Conservation (phyloP, 30 jellyfish, hydroid and myxozoan genomes). For the Chrysaora quinquecirrha region DNA sequence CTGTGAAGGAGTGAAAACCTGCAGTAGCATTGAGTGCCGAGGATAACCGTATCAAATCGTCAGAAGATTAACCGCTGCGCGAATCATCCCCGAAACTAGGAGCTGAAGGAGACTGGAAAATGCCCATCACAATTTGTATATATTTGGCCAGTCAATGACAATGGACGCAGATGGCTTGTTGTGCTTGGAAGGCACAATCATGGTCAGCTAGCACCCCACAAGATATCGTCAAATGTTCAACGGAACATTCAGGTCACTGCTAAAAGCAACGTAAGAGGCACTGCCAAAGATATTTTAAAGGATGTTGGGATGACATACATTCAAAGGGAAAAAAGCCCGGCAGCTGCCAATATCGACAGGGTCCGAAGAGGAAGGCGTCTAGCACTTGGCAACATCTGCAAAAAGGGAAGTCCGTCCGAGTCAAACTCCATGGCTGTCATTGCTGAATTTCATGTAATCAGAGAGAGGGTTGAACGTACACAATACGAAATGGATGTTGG, state of each 20-base stretch:
- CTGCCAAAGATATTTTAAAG: not conserved
- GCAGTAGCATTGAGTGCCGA: too few relatives aligned
- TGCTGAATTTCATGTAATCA: not conserved
- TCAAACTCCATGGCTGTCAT: too few relatives aligned
- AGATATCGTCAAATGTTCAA: not conserved
- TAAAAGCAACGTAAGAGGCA: not conserved
- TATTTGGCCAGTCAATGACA: not conserved
- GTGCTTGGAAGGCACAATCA: not conserved
- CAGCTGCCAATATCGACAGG: not conserved
- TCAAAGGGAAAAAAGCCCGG: not conserved
- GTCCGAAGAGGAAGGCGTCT: not conserved
- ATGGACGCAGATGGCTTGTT: not conserved
- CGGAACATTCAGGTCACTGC: not conserved
- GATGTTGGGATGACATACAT: not conserved
- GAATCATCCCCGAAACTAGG: too few relatives aligned
- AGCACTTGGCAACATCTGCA: too few relatives aligned
- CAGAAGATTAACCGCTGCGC: too few relatives aligned
- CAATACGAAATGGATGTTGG: not conserved
- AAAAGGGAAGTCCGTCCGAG: too few relatives aligned
- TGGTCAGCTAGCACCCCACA: not conserved
- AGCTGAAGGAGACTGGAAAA: not conserved
- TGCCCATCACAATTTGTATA: not conserved
- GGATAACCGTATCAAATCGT: too few relatives aligned
- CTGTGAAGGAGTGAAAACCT: not conserved
- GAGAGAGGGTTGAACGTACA: not conserved